Evolutionary conservation across 1,140 invertebrate genomes (phyloP).

Genomic region (Papilio polyxenes): DNA sequence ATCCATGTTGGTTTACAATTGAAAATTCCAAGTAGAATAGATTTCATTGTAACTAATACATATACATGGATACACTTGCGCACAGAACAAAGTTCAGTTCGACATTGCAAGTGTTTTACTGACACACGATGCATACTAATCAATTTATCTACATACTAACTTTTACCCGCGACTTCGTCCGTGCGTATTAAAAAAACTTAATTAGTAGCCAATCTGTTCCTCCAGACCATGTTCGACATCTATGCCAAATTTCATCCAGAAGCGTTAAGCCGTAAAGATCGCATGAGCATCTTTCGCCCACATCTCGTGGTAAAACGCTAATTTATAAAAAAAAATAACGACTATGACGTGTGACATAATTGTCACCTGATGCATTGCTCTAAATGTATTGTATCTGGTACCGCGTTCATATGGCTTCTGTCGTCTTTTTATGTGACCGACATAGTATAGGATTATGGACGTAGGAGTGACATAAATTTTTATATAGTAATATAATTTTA

Average conservation of each 20-base stretch:
- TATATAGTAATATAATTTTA: background rate
- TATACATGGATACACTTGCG: conserved; percentile 6
- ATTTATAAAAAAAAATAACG: no score
- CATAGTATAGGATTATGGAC: background rate
- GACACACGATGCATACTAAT: conserved; percentile 8
- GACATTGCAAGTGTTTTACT: background rate
- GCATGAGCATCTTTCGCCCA: no score
- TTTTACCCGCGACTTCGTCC: background rate
- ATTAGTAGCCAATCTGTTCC: no score
- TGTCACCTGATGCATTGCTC: conserved; percentile 1
- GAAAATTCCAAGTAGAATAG: background rate
- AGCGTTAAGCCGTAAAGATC: no score
- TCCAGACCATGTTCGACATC: no score
- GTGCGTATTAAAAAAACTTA: no score
- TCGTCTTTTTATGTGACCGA: conserved; percentile 6
- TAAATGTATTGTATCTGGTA: background rate
- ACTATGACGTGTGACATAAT: background rate
- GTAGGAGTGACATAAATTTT: background rate
- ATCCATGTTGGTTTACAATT: background rate
- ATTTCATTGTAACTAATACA: background rate
- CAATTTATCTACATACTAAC: background rate
- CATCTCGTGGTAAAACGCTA: no score
- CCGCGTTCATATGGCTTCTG: background rate
- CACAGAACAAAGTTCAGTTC: conserved; percentile 11
- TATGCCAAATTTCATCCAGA: no score